These are phyloP conservation scores for Eupithecia subumbrata DNA, from an alignment of 2,888 invertebrate genomes.

Conservation along the genomic window DNA sequence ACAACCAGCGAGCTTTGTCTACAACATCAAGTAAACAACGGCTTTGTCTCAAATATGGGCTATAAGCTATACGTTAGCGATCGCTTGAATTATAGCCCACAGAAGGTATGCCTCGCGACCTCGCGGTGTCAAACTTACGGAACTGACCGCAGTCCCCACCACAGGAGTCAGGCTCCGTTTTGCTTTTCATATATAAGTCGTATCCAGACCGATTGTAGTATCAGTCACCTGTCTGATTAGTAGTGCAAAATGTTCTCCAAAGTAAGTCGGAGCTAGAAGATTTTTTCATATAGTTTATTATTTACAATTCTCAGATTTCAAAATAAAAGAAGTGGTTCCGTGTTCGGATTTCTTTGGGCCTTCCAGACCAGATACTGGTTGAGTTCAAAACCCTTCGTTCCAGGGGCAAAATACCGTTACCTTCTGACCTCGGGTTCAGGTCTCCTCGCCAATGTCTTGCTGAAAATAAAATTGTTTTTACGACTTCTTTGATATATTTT, in stretches of 20 bases:
- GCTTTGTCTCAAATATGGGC: slow-evolving; percentile 48
- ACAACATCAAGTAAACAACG: not conserved
- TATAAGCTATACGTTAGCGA: slow-evolving; percentile 43
- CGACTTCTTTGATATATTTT: not conserved
- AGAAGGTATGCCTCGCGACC: slow-evolving; percentile 75
- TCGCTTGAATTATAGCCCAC: slow-evolving; percentile 62
- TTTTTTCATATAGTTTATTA: not conserved
- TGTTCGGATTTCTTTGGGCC: not conserved
- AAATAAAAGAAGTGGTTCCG: not conserved
- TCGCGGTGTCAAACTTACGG: slow-evolving; percentile 84
- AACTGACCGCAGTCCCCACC: slow-evolving; percentile 81
- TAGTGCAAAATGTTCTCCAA: slow-evolving; percentile 82
- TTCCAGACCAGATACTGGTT: not conserved
- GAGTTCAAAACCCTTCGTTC: too few relatives aligned
- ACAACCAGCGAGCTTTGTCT: not conserved
- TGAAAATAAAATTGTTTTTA: too few relatives aligned
- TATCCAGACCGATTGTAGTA: slow-evolving; percentile 75
- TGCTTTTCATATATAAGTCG: slow-evolving; percentile 83
- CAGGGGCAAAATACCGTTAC: too few relatives aligned
- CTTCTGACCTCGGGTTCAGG: too few relatives aligned
- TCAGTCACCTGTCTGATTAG: slow-evolving; percentile 81
- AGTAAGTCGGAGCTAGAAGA: slow-evolving; percentile 65
- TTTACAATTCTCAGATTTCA: not conserved
- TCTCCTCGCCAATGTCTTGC: too few relatives aligned
- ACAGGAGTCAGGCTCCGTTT: slow-evolving; percentile 75